Evolutionary conservation across 2,797 vertebrate species (phyloP), one percentile per base, ranked within the genome.

Genomic region (Eidolon dupreanum): DNA sequence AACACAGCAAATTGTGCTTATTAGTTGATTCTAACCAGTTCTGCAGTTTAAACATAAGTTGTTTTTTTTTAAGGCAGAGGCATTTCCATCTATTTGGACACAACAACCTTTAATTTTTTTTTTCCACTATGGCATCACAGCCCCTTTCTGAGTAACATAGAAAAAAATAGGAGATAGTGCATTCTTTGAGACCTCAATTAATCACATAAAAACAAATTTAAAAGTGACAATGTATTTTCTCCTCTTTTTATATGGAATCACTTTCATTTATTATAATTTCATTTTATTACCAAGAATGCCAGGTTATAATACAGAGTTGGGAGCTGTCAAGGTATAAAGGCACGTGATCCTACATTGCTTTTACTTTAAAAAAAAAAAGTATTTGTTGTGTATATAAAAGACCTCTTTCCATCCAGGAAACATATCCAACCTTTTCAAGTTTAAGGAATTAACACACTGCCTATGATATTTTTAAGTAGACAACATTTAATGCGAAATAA

Each of bases 1-100:
- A 66, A 89, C 79, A 93, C 31, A 97, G 3, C 38, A 85, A 78
- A 90, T 84, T 66, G 20, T 57, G 51, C 73, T 85, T 87, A 8
- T 88, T 96, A 31, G 7, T n/a, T 16, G 26, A 87, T 85, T 98
- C 94, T 88, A 94, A 97, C 88, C 49, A 93, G 46, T 82, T 93
- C 41, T 84, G 20, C 5, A 84, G 75, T 57, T 96, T 90, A 90
- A 81, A 24, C n/a, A 75, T 59, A 96, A 84, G 79, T 65, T 95
- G 38, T 38, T 59, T 92, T 96, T 94, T 94, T 75, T 38, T 19
- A 89, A 94, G 11, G 33, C 65, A 81, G 26, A 79, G 55, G 8
- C 16, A 74, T 95, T 79, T 95, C 61, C 28, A 0, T 94, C 84
- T 77, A 12, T 89, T 86, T 78, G 43, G 51, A 96, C 93, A 82